A percentile compares a stretch with the other conserved stretches of the same genome.
These are phyloP conservation scores for Caloenas nicobarica DNA, from an alignment of 2,113 vertebrate genomes.

Conservation along the genomic window DNA sequence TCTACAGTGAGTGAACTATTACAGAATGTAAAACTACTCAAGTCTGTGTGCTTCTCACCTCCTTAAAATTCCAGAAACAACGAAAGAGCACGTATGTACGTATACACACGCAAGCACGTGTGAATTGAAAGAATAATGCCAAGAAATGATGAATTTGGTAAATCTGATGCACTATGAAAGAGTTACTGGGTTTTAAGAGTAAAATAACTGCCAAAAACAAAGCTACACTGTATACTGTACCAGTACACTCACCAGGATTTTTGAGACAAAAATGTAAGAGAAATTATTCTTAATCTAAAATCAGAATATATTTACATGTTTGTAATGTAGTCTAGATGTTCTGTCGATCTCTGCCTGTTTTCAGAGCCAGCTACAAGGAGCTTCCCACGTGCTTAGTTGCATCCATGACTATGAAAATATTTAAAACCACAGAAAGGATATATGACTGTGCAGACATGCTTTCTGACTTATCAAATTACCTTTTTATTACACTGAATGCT, in stretches of 20 bases:
- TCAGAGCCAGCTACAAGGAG: background rate
- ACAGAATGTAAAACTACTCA: background rate
- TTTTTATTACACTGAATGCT: background rate
- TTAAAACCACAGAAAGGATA: background rate
- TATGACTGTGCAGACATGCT: background rate
- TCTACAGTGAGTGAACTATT: background rate
- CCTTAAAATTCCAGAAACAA: constrained; percentile 4
- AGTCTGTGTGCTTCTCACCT: background rate
- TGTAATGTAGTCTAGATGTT: background rate
- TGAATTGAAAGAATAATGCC: background rate
- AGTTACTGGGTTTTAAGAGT: background rate
- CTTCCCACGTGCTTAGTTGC: background rate
- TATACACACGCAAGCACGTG: background rate
- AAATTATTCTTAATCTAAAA: background rate
- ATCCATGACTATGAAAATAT: background rate
- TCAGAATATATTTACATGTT: background rate
- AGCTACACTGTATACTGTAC: background rate
- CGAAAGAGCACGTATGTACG: background rate
- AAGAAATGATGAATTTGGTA: background rate
- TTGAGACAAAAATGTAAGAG: background rate
- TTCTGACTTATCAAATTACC: background rate
- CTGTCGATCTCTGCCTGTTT: background rate
- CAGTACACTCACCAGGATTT: background rate
- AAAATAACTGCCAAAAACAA: background rate
- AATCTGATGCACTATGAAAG: background rate